These are phyloP conservation scores for Chaetops frenatus DNA, from an alignment of 2,113 vertebrate genomes.

Conservation along the genomic window DNA sequence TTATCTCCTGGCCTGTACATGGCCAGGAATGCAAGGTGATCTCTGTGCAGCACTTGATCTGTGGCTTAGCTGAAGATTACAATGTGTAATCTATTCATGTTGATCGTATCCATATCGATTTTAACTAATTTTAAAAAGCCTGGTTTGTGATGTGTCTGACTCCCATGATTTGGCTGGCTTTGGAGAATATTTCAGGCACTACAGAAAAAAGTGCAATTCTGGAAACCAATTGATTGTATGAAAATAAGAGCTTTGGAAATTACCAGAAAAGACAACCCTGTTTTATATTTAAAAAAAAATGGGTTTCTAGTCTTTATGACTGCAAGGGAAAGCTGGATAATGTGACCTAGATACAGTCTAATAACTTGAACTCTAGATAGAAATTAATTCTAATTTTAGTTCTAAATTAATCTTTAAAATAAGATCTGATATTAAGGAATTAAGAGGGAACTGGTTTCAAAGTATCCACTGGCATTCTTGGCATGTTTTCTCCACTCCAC, in stretches of 20 bases:
- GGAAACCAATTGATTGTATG: not conserved
- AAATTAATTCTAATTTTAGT: not conserved
- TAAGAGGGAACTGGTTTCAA: not conserved
- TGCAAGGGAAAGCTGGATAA: not conserved
- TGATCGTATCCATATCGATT: not conserved
- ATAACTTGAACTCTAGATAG: not conserved
- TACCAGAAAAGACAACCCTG: not conserved
- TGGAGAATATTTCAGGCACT: not conserved
- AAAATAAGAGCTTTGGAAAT: not conserved
- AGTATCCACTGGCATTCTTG: not conserved
- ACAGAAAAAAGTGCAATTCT: not conserved
- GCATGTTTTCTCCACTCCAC: not conserved
- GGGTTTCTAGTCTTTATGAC: not conserved
- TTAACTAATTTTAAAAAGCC: not conserved
- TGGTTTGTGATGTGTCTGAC: not conserved
- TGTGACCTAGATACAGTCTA: not conserved
- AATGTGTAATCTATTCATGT: not conserved
- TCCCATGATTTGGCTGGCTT: not conserved
- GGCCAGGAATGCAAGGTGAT: not conserved
- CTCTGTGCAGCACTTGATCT: not conserved
- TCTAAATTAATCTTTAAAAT: not conserved
- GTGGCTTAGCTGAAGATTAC: not conserved
- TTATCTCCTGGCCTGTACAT: fast-evolving
- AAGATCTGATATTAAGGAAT: not conserved
- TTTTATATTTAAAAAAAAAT: not conserved